Percentiles rank a stretch among this genome's conserved stretches.
These are phyloP conservation scores for Carcina quercana DNA, from an alignment of 2,888 invertebrate genomes.

Conservation along the genomic window DNA sequence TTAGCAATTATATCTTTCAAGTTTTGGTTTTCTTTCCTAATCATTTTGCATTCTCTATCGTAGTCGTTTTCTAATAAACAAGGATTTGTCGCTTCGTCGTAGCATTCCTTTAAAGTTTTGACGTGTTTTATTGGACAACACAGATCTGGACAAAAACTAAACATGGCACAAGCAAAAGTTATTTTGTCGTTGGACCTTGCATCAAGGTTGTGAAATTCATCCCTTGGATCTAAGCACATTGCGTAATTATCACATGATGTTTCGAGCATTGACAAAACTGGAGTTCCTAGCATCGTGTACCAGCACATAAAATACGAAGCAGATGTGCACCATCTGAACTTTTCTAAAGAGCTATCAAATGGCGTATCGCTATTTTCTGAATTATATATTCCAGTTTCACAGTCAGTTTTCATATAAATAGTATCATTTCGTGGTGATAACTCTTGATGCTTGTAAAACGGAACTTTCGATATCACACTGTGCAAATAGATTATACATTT, in stretches of 20 bases:
- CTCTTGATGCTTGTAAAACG: too few species aligned
- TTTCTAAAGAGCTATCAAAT: slow-evolving; percentile 72
- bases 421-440: slow-evolving; percentile 70
- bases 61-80: slow-evolving; percentile 53
- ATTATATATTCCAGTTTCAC: slow-evolving; percentile 47
- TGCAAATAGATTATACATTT: slow-evolving; percentile 74
- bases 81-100: slow-evolving; percentile 58
- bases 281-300: slow-evolving; percentile 74
- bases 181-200: slow-evolving; percentile 70
- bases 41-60: slow-evolving; percentile 32
- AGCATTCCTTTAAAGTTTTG: slow-evolving; percentile 48
- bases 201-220: slow-evolving; percentile 62
- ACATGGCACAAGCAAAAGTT: slow-evolving; percentile 74
- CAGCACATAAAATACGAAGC: slow-evolving; percentile 81
- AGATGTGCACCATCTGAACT: slow-evolving; percentile 76
- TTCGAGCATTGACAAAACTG: slow-evolving; percentile 64
- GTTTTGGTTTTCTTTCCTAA: slow-evolving; percentile 50
- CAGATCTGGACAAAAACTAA: slow-evolving; percentile 80
- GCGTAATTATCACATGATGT: slow-evolving; percentile 78
- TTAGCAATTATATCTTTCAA: slow-evolving; percentile 66
- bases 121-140: slow-evolving; percentile 74
- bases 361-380: slow-evolving; percentile 63
- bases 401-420: slow-evolving; percentile 50
- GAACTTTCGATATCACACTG: slow-evolving; percentile 39
- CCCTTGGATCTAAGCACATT: slow-evolving; percentile 60